A percentile compares a stretch with the other conserved stretches of the same genome.
Evolutionary conservation across 2,113 vertebrate genomes (phyloP).

Genomic region (Pluvianellus socialis): DNA sequence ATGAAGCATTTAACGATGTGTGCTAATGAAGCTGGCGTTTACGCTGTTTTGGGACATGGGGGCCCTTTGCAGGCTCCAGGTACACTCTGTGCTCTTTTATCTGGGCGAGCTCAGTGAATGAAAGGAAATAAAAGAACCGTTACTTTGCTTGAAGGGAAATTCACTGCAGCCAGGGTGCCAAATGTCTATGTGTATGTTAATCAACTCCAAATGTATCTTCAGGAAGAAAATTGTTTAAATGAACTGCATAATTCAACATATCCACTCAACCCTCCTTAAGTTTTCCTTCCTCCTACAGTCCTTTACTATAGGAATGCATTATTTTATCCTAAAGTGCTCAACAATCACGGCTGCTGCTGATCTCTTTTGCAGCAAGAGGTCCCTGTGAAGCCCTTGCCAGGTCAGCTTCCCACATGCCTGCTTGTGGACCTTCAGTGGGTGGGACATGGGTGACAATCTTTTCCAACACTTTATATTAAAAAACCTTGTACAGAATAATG

Average conservation of each 20-base stretch:
- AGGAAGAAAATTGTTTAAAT: constrained; percentile 5
- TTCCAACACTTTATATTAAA: neutral
- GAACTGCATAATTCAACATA: neutral
- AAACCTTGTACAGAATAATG: neutral
- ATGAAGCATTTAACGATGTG: constrained; percentile 17
- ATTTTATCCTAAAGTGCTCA: neutral
- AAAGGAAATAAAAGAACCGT: constrained; percentile 30
- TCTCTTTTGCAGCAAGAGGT: neutral
- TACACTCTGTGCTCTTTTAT: neutral
- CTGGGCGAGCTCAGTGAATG: neutral
- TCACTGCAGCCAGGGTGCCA: neutral
- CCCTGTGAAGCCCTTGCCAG: neutral
- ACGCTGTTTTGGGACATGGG: neutral
- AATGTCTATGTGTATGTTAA: neutral
- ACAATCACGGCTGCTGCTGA: neutral
- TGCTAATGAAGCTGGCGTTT: constrained; percentile 4
- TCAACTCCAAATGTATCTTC: constrained; percentile 28
- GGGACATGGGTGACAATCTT: neutral
- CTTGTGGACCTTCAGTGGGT: neutral
- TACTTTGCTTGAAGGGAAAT: constrained; percentile 29
- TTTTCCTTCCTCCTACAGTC: neutral
- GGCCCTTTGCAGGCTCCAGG: neutral
- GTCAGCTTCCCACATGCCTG: neutral
- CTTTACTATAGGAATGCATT: neutral
- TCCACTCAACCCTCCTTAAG: neutral